Base-by-base conservation (phyloP, 35 echinoderm and acorn worm genomes). In the Anneissia japonica region DNA sequence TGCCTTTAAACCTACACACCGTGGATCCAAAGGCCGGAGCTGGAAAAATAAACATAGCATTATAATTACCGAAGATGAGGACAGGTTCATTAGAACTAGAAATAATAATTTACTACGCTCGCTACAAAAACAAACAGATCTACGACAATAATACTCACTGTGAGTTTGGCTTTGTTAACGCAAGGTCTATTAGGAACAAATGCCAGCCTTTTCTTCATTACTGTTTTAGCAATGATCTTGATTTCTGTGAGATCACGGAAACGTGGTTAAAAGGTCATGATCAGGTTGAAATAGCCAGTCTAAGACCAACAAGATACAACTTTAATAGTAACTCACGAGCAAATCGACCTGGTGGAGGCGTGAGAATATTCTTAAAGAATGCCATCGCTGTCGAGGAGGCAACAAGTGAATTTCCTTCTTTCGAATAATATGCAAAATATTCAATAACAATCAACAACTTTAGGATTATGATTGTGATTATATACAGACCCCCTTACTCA, bases 391-490 rank as follows among this genome's bases (percentile, higher is more conserved):
- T 87, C 37, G 31, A 46, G 13, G 37, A 30, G 41, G 75, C 46
- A 26, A 46, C 74, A 0, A 74, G 85, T 37, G 75, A 78, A 26
- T 45, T 37, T 34, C 17, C 36, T 26, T 87, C 74, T 28, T 87
- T 87, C 38, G 85, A n/a, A n/a, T n/a, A 87, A 87, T 87, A 74
- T 87, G 85, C 39, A 35, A 35, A 38, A 21, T 87, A 40, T 39
- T 0, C 64, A 43, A 12, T 87, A 4, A 78, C 34, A 79, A 87
- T 87, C 77, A 30, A 33, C 16, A 32, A 34, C 9, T 87, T 87
- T 78, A 21, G 17, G 38, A 43, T 55, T 79, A 34, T 21, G 12
- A 30, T 87, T 30, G 36, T 36, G 14, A 75, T 75, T 32, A 79
- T 87, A 40, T 87, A 79, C 34, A 77, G 76, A 55, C 85, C 85